phyloP scores from a whole-genome alignment of 30 jellyfish, hydroid and myxozoan genomes.

The Chironex yamaguchii region DNA sequence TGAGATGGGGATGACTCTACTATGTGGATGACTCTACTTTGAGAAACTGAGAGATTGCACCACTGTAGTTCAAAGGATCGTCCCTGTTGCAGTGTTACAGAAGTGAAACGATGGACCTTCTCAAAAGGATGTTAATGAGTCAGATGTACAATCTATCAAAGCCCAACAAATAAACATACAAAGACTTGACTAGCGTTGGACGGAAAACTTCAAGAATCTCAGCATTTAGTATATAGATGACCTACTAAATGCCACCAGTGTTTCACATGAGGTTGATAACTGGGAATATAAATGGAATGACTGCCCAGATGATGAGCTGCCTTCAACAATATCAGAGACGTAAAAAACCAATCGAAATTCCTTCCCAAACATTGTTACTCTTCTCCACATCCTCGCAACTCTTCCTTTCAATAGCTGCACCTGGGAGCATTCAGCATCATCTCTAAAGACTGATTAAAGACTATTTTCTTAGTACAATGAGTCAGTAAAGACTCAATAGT shows the following conservation, averaged over 20 bases:
- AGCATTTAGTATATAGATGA: constrained; percentile 12
- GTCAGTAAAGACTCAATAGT: constrained; percentile 23
- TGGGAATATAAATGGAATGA: constrained; percentile 51
- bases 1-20: too few species aligned
- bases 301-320: not conserved
- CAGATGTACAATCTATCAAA: not conserved
- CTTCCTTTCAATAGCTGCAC: constrained; percentile 24
- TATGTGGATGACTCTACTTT: too few species aligned
- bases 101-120: too few species aligned
- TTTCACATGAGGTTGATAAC: constrained; percentile 8
- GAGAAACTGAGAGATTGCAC: too few species aligned
- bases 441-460: constrained; percentile 17
- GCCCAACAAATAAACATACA: not conserved
- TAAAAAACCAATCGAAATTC: not conserved
- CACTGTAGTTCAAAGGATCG: too few species aligned
- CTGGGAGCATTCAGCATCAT: constrained; percentile 46
- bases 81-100: too few species aligned
- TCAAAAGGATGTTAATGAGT: too few species aligned
- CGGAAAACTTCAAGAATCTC: not conserved
- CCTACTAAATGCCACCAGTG: not conserved
- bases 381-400: constrained; percentile 2
- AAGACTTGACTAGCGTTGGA: constrained; percentile 23
- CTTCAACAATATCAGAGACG: not conserved
- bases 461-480: constrained; percentile 26
- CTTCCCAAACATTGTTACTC: constrained; percentile 25